Evolutionary conservation across 1,140 invertebrate species (phyloP), one percentile per base, ranked within the genome.

Genomic region (Hetaerina americana): DNA sequence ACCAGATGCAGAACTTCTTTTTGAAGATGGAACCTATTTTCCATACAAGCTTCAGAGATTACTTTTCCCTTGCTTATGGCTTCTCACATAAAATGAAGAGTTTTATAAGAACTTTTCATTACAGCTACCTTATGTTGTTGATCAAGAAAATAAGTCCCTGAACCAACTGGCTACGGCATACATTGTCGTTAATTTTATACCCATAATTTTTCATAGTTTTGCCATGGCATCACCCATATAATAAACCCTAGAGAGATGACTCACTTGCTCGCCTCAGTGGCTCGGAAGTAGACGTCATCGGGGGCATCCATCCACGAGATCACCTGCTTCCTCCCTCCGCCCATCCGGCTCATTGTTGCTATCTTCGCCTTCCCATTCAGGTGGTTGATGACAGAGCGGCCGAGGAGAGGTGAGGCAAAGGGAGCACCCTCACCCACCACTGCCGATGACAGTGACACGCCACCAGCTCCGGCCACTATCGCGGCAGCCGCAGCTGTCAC

Each of bases 301-400:
- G 95, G 95, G 67, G 95, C 95, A 83, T 98, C 95, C 89, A 96
- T 95, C 95, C 94, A 97, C 78, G 94, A 96, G 77, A 97, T 95
- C 67, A 96, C 92, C 83, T 95, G 93, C 78, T 95, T 94, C 18
- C 92, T 86, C 5, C 86, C 86, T 70, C 86, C 86, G 82, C 83
- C 84, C 76, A 77, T 83, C 79, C 82, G 84, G 68, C 84, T 88
- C 83, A 87, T 87, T 75, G 87, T 86, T 69, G 88, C 85, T 73
- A 88, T 87, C 77, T 90, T 91, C 71, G 89, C 88, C 79, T 92
- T 89, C 66, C 91, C 85, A 79, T 86, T 86, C 70, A 84, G 73
- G 71, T 81, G 81, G 72, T 77, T 80, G n/a, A 79, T 72, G 49
- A 80, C 76, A 68, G 76, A 77, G 67, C 78, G 70, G 72, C 74